Percentiles rank a stretch among this genome's conserved stretches.
Evolutionary conservation across 2,797 vertebrate species (phyloP).

Genomic region (Syngnathus rostellatus): DNA sequence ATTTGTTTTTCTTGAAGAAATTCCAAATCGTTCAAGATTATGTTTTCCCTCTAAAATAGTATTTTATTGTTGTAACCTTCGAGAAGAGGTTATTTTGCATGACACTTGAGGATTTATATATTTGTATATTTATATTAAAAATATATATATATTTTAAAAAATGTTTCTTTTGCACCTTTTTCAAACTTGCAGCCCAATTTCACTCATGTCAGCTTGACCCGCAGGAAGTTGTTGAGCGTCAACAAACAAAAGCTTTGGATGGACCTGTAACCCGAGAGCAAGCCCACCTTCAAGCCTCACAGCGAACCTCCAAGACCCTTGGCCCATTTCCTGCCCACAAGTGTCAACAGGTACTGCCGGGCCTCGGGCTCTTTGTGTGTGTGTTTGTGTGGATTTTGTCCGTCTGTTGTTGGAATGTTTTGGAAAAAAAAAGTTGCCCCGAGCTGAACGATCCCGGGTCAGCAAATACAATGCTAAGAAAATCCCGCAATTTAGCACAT

Average conservation of each 20-base stretch:
- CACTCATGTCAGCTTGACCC: too few relatives aligned
- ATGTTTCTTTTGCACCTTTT: too few relatives aligned
- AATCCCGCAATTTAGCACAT: background rate
- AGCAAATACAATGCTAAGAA: background rate
- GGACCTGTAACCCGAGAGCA: slow-evolving; percentile 70
- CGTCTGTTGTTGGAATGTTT: background rate
- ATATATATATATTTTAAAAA: too few relatives aligned
- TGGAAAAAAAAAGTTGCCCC: background rate
- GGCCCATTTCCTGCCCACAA: slow-evolving; percentile 40
- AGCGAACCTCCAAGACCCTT: background rate
- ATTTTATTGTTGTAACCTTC: too few relatives aligned
- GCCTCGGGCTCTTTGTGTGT: slow-evolving; percentile 40
- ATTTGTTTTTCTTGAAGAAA: too few relatives aligned
- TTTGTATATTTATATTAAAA: background rate
- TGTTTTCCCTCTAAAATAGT: too few relatives aligned
- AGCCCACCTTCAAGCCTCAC: slow-evolving; percentile 33
- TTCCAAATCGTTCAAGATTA: too few relatives aligned
- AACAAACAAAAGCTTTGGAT: slow-evolving; percentile 74
- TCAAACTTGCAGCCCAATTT: background rate
- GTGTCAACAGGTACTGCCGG: slow-evolving; percentile 31
- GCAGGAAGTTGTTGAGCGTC: background rate
- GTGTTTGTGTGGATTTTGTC: background rate
- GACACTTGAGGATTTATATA: too few relatives aligned
- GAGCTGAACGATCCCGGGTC: background rate
- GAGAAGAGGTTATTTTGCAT: too few relatives aligned